phyloP scores from a whole-genome alignment of 2,888 invertebrate genomes.

The Lampropteryx suffumata region DNA sequence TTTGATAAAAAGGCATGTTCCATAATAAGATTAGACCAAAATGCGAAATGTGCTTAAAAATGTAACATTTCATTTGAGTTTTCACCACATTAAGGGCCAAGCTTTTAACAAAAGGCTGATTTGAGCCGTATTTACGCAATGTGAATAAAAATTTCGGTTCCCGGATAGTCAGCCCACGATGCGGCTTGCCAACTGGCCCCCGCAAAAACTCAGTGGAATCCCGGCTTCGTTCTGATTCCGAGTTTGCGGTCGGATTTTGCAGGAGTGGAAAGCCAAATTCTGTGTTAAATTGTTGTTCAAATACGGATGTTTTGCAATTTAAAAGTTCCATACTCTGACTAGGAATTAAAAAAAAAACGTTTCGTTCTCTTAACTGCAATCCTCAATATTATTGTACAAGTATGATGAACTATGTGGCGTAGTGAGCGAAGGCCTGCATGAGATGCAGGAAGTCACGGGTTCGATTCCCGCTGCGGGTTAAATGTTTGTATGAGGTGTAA shows the following conservation, averaged over 20 bases:
- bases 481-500: no score
- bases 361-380: no score
- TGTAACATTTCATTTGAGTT: slow-evolving; percentile 19
- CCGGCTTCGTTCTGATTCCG: slow-evolving; percentile 50
- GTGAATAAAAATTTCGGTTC: slow-evolving; percentile 36
- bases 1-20: not conserved
- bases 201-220: slow-evolving; percentile 49
- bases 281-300: slow-evolving; percentile 12
- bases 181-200: slow-evolving; percentile 52
- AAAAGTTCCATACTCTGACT: not conserved
- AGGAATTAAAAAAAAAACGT: no score
- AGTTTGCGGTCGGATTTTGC: slow-evolving; percentile 49
- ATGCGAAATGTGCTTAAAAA: slow-evolving; percentile 9
- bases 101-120: slow-evolving; percentile 39
- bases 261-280: slow-evolving; percentile 37
- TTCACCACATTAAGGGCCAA: slow-evolving; percentile 35
- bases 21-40: not conserved
- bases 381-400: no score
- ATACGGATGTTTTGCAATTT: not conserved
- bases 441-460: no score
- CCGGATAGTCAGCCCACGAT: slow-evolving; percentile 40
- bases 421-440: no score
- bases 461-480: no score
- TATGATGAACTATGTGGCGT: no score
- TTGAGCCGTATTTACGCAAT: slow-evolving; percentile 41